Evolutionary conservation across 2,797 vertebrate genomes (phyloP), one percentile per base, ranked within the genome.

Genomic region (Sarcoramphus papa): DNA sequence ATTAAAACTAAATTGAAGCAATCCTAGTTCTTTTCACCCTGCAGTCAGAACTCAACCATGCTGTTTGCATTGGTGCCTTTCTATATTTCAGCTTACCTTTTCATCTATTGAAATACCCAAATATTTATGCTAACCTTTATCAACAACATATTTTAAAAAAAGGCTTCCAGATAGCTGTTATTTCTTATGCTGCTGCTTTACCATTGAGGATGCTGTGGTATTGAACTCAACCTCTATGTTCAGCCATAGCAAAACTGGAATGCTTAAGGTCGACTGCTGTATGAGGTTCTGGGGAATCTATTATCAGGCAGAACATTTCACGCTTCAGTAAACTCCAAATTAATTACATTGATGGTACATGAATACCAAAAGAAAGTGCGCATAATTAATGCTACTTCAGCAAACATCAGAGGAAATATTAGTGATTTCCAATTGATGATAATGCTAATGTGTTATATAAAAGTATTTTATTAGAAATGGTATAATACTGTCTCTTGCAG

Each of bases 311-410:
- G 87, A 96, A 94, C 85, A 95, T 94, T 97, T 96, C 93, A 95
- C 84, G 86, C 92, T 95, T 95, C 95, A 92, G 47, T 95, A 95
- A 97, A 89, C 90, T 76, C 80, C 68, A 92, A 94, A 93, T 97
- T 97, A 97, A 96, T 97, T 94, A 93, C 77, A 87, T 35, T 84
- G 90, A 88, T 97, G 94, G 83, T 92, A 97, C 94, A 97, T 95
- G 95, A 97, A 95, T 91, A 95, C 78, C 67, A 86, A 93, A 94
- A 92, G 93, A 96, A 95, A 95, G 85, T 85, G 93, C 93, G 80
- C 2, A 8, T 97, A 96, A 97, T 97, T 97, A 97, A 96, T 85
- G 91, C 86, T 86, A 85, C 41, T 43, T 90, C 92, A 93, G 94
- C 88, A 96, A 93, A 92, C 90, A 93, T 91, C 96, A 96, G 88